Base-by-base conservation (phyloP, 2,797 vertebrate genomes). In the Myripristis murdjan region DNA sequence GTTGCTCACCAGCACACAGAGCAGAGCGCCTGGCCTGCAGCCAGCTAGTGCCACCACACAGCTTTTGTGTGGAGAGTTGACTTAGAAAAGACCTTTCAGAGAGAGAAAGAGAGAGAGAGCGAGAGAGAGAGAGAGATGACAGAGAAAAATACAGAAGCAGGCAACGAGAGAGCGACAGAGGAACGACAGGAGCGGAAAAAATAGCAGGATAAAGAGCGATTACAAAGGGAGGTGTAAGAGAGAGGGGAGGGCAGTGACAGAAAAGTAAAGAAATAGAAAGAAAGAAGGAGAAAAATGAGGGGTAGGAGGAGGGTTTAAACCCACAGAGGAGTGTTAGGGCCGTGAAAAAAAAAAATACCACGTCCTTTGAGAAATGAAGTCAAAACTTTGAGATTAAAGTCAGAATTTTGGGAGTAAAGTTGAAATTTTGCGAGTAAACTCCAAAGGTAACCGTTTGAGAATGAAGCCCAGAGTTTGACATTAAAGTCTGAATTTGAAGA, bases 31-130 rank as follows among this genome's bases (percentile, higher is more conserved):
- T 91, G 91, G 91, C 89, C 63, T 53, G 56, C 43, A 66, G 91
- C 90, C 90, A 92, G 55, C 74, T 14, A 52, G 66, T 84, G 82
- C 85, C 87, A 87, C 87, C 84, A 79, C 77, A 69, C 83, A 79
- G 88, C 88, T 91, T 94, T 94, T 93, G 89, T 94, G 89, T 60
- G 1, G 57, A 66, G 76, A 85, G 86, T 86, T 90, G 88, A 92
- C 91, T 92, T 83, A 86, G 84, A 92, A 90, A 88, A 79, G 83
- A 88, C 73, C 87, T 93, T 91, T 89, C 79, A 91, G 66, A 84
- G 63, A 68, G 43, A 23, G 31, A 73, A 49, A 47, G 51, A 47
- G 24, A 67, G 57, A 57, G 24, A 39, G 68, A 55, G 63, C 68
- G 43, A 24, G 31, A 73, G 49, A 47, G 44, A 47, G 24, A 66